Evolutionary conservation across 2,888 invertebrate genomes (phyloP).

Genomic region (Augiades crinisus): DNA sequence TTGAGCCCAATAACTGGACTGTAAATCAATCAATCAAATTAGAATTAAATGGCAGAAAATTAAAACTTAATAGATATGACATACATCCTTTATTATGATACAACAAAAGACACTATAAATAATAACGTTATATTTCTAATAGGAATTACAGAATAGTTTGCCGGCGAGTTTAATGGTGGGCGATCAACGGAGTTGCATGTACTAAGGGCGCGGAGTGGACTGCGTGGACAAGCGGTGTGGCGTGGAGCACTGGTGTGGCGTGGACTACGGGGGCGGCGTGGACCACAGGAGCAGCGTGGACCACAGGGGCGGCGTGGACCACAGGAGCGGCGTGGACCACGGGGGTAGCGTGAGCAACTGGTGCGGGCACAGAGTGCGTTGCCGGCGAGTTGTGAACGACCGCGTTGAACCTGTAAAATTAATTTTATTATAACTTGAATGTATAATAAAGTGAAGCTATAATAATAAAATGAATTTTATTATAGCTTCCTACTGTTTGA

Average conservation of each 20-base stretch:
- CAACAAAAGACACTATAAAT: conserved; percentile 38
- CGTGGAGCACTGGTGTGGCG: conserved; percentile 40
- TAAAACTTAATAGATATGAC: too few relatives aligned
- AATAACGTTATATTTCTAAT: conserved; percentile 51
- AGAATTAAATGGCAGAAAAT: too few relatives aligned
- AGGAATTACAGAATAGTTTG: conserved; percentile 36
- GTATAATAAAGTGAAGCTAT: too few relatives aligned
- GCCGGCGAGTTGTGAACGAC: conserved; percentile 68
- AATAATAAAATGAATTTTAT: too few relatives aligned
- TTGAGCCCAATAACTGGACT: too few relatives aligned
- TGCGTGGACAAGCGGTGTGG: conserved; percentile 40
- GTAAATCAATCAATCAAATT: too few relatives aligned
- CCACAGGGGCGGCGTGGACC: conserved; percentile 34
- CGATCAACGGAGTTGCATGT: conserved; percentile 39
- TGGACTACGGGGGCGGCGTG: conserved; percentile 35
- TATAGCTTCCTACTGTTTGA: too few relatives aligned
- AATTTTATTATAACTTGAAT: neutral
- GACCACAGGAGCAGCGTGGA: conserved; percentile 33
- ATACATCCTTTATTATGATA: neutral
- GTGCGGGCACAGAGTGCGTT: conserved; percentile 50
- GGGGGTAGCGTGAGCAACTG: conserved; percentile 36
- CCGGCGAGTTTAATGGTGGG: conserved; percentile 50
- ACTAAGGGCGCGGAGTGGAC: conserved; percentile 38
- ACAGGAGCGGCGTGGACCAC: conserved; percentile 38
- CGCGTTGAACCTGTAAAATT: conserved; percentile 64